These are phyloP conservation scores for Seriola aureovittata DNA, from an alignment of 2,113 vertebrate species.

Conservation along the genomic window DNA sequence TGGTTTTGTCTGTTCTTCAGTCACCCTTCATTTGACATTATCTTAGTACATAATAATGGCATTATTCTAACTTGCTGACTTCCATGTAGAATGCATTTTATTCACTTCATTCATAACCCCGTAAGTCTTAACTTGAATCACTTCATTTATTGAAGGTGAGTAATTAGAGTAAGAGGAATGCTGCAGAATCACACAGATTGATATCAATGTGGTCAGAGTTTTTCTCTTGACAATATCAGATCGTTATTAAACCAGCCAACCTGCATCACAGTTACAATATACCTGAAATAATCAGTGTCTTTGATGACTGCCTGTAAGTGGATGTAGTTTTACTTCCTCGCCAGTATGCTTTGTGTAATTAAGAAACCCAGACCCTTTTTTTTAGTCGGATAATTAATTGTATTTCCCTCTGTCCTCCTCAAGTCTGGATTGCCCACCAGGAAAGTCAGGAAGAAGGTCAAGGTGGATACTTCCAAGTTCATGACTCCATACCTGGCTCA, in stretches of 20 bases:
- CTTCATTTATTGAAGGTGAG: conserved; percentile 28
- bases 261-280: background rate
- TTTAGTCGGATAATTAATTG: conserved; percentile 6
- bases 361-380: background rate
- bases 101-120: background rate
- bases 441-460: conserved; percentile 87
- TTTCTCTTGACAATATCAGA: background rate
- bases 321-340: background rate
- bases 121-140: background rate
- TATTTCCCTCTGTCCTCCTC: conserved; percentile 15
- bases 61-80: background rate
- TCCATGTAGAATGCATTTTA: conserved; percentile 19
- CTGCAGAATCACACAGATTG: background rate
- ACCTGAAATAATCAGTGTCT: background rate
- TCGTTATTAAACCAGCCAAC: background rate
- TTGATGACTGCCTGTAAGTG: background rate
- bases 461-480: conserved; percentile 96
- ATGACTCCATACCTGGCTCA: conserved; percentile 97
- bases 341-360: background rate
- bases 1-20: conserved; percentile 17
- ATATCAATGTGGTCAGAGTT: background rate
- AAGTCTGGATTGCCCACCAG: conserved; percentile 83
- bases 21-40: conserved; percentile 1
- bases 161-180: conserved; percentile 3
- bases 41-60: background rate